Conservation (phyloP, 2,888 invertebrate species). For the Molorchus minor region DNA sequence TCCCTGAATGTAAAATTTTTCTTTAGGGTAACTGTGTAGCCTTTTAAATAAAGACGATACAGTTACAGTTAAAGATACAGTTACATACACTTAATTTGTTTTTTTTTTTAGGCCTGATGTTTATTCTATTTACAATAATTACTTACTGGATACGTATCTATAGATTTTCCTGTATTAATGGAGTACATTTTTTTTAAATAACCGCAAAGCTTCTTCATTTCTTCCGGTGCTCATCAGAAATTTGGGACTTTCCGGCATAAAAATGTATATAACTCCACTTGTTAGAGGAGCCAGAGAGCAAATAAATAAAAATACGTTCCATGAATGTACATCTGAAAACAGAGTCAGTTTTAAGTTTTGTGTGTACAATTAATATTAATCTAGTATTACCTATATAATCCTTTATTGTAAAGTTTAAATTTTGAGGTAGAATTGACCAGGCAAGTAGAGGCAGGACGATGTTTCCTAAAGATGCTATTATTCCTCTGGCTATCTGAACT, state of each 20-base stretch:
- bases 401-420: slow-evolving; percentile 42
- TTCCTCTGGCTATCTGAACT: slow-evolving; percentile 70
- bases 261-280: slow-evolving; percentile 68
- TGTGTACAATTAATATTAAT: too few relatives aligned
- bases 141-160: slow-evolving; percentile 72
- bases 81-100: background rate
- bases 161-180: slow-evolving; percentile 70
- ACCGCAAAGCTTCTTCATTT: slow-evolving; percentile 71
- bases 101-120: background rate
- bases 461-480: slow-evolving; percentile 6
- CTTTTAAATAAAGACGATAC: background rate
- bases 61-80: background rate
- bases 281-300: slow-evolving; percentile 72
- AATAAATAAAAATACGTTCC: slow-evolving; percentile 70
- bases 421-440: slow-evolving; percentile 73
- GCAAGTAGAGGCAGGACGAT: slow-evolving; percentile 59
- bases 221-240: slow-evolving; percentile 76
- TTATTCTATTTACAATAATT: slow-evolving; percentile 47
- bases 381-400: too few relatives aligned
- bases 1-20: background rate
- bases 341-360: slow-evolving; percentile 52
- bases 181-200: slow-evolving; percentile 72
- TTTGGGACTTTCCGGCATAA: slow-evolving; percentile 81
- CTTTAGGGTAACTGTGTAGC: background rate
- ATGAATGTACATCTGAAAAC: slow-evolving; percentile 65